phyloP scores from a whole-genome alignment of 2,113 vertebrate genomes.

The Cathartes aura region DNA sequence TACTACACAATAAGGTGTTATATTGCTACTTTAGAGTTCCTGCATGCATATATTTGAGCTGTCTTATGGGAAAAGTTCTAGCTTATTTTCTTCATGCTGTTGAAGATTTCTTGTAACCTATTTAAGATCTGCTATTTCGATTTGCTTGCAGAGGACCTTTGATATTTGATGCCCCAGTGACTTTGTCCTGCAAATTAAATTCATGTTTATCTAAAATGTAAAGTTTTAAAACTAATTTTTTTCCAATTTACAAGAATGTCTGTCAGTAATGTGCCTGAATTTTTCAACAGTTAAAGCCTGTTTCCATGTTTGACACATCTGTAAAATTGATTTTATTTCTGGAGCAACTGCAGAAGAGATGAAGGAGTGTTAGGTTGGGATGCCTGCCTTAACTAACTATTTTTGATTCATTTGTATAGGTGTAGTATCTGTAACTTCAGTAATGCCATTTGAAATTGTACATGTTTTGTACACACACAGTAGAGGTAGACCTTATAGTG shows the following conservation, averaged over 20 bases:
- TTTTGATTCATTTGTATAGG: not conserved
- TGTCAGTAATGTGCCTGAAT: not conserved
- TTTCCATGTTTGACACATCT: not conserved
- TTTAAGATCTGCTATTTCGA: not conserved
- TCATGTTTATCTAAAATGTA: not conserved
- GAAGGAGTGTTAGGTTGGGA: not conserved
- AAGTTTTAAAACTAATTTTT: not conserved
- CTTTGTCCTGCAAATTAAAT: not conserved
- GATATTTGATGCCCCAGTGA: not conserved
- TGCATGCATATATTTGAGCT: not conserved
- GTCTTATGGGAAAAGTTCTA: not conserved
- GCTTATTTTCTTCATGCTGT: not conserved
- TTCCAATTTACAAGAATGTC: not conserved
- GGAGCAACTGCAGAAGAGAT: not conserved
- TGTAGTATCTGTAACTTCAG: accelerated
- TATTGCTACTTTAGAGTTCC: not conserved
- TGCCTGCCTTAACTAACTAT: not conserved
- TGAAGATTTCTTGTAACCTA: not conserved
- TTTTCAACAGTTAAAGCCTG: not conserved
- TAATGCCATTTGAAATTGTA: not conserved
- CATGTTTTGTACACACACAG: not conserved
- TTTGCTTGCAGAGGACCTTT: not conserved
- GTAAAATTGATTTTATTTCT: not conserved
- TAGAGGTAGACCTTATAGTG: not conserved
- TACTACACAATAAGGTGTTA: not conserved